Evolutionary conservation across 2,888 invertebrate species (phyloP).

Genomic region (Alviniconcha strummeri): DNA sequence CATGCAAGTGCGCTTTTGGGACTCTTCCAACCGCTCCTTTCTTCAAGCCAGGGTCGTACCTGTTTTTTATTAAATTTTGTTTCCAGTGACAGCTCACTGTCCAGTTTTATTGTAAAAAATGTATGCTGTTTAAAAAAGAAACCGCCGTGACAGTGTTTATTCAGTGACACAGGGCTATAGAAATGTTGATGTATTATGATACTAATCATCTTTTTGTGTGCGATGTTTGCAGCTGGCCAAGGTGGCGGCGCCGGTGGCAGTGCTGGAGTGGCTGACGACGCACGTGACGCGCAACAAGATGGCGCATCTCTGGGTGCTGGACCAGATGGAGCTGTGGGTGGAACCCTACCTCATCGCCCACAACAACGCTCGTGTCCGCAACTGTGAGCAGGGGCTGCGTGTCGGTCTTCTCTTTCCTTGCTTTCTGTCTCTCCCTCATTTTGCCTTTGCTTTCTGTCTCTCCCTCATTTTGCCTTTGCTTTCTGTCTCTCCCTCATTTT

Average conservation of each 20-base stretch:
- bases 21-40: no score
- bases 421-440: background rate
- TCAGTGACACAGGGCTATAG: no score
- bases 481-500: background rate
- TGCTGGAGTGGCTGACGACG: conserved; percentile 88
- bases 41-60: no score
- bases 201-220: no score
- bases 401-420: background rate
- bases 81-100: no score
- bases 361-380: conserved; percentile 88
- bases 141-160: no score
- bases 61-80: no score
- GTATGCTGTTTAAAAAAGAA: no score
- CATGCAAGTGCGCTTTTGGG: background rate
- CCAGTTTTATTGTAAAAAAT: no score
- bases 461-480: background rate
- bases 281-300: conserved; percentile 87
- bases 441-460: background rate
- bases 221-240: conserved; percentile 79
- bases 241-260: conserved; percentile 92
- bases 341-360: conserved; percentile 91
- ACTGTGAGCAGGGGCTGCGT: conserved; percentile 76
- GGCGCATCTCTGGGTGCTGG: conserved; percentile 93
- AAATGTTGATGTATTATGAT: no score
- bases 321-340: conserved; percentile 92